A percentile compares a stretch with the other conserved stretches of the same genome.
Conservation (phyloP, 2,797 vertebrate species). For the Valencia hispanica region DNA sequence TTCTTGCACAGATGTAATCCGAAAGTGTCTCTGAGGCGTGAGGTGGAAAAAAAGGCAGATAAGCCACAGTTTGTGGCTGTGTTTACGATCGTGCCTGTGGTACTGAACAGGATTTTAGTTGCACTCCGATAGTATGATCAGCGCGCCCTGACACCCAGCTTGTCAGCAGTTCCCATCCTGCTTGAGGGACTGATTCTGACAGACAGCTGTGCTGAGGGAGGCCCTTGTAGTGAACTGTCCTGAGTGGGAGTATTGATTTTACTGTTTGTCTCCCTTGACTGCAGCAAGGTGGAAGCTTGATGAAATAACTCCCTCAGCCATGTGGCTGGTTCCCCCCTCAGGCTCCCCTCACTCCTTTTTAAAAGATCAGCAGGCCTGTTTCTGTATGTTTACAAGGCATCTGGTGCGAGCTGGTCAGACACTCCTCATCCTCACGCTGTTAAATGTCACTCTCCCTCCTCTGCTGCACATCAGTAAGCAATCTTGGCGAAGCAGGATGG, state of each 20-base stretch:
- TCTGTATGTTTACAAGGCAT: constrained; percentile 42
- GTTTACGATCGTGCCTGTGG: constrained; percentile 59
- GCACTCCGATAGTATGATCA: constrained; percentile 62
- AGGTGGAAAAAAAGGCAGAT: constrained; percentile 15
- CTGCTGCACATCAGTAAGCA: constrained; percentile 66
- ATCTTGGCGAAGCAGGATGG: constrained; percentile 54
- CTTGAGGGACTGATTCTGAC: constrained; percentile 74
- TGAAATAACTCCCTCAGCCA: constrained; percentile 63
- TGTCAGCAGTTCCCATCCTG: constrained; percentile 75
- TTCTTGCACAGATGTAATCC: constrained; percentile 8
- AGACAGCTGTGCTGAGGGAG: constrained; percentile 72
- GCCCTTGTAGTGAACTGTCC: constrained; percentile 76
- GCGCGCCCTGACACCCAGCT: constrained; percentile 73
- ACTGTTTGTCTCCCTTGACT: constrained; percentile 73
- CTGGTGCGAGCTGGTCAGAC: constrained; percentile 40
- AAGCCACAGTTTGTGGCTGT: constrained; percentile 18
- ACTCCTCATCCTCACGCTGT: constrained; percentile 46
- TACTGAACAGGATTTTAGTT: constrained; percentile 68
- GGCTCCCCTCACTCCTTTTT: constrained; percentile 15
- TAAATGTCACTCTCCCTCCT: constrained; percentile 75
- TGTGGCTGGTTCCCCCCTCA: constrained; percentile 27
- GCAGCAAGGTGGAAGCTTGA: constrained; percentile 57
- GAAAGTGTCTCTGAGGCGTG: constrained; percentile 6
- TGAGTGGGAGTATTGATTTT: constrained; percentile 81
- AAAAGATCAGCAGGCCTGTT: constrained; percentile 29